phyloP scores from a whole-genome alignment of 2,888 invertebrate species.

The Mythimna vitellina region DNA sequence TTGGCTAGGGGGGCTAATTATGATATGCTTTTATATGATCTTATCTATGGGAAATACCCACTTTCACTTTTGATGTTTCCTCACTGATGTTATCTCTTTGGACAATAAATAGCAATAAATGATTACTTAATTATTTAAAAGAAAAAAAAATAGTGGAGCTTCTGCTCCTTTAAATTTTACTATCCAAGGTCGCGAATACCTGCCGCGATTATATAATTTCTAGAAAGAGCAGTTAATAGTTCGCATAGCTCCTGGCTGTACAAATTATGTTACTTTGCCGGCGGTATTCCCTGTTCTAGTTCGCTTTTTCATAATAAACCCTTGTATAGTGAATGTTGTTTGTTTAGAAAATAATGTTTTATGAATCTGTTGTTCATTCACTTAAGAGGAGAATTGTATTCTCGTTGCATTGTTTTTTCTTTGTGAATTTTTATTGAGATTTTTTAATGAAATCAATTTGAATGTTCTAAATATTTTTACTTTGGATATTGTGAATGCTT shows the following conservation, averaged over 20 bases:
- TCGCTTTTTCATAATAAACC: constrained; percentile 9
- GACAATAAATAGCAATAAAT: too few species aligned
- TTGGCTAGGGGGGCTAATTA: too few species aligned
- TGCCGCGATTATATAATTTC: constrained; percentile 52
- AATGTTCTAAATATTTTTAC: too few species aligned
- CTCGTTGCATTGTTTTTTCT: neutral
- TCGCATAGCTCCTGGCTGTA: constrained; percentile 36
- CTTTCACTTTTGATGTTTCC: too few species aligned
- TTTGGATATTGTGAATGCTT: too few species aligned
- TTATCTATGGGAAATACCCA: too few species aligned
- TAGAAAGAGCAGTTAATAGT: constrained; percentile 49
- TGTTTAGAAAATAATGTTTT: constrained; percentile 6
- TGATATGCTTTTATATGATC: too few species aligned
- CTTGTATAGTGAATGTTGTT: constrained; percentile 5
- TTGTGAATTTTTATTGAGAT: neutral
- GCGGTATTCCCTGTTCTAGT: constrained; percentile 8
- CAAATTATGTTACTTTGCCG: constrained; percentile 42
- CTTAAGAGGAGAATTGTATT: constrained; percentile 6
- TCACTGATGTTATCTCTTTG: too few species aligned
- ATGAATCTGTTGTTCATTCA: constrained; percentile 10
- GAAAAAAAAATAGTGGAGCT: constrained; percentile 3
- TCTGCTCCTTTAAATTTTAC: constrained; percentile 1
- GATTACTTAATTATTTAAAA: too few species aligned
- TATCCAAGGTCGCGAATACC: constrained; percentile 28
- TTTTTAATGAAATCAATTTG: neutral